A percentile compares a stretch with the other conserved stretches of the same genome.
These are phyloP conservation scores for Macrobrachium rosenbergii DNA, from an alignment of 1,140 invertebrate species.

Conservation along the genomic window DNA sequence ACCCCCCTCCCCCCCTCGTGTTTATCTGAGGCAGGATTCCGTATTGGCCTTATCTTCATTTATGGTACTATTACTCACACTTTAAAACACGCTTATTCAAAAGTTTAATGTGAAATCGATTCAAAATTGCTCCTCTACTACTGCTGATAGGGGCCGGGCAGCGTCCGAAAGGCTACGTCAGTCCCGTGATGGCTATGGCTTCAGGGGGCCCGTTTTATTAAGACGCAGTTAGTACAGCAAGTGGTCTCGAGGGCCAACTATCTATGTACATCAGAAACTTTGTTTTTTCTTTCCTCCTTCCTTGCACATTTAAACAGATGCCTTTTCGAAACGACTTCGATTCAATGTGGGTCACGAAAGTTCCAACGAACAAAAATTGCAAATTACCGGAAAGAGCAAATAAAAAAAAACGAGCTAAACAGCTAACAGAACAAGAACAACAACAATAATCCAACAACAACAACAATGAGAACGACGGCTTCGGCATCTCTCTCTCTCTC, in stretches of 20 bases:
- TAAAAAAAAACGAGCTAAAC: not conserved
- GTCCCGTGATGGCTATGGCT: no score
- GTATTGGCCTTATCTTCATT: conserved; percentile 54
- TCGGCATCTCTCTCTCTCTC: not conserved
- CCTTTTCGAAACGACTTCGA: no score
- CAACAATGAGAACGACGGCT: not conserved
- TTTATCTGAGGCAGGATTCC: conserved; percentile 42
- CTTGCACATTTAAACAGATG: no score
- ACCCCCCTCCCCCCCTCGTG: conserved; percentile 30
- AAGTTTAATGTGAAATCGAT: conserved; percentile 60
- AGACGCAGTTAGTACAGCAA: no score
- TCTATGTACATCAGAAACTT: no score
- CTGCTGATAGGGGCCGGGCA: not conserved
- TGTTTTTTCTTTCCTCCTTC: no score
- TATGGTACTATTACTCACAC: conserved; percentile 57
- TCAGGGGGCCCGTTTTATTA: no score
- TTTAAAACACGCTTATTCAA: conserved; percentile 58
- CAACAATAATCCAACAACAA: no score
- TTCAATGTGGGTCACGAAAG: no score
- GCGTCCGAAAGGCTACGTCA: not conserved
- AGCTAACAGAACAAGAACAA: not conserved
- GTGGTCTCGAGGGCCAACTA: no score
- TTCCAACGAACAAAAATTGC: no score
- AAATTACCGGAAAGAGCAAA: not conserved
- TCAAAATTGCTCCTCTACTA: conserved; percentile 36